These are phyloP conservation scores for Drosophila recens DNA, from an alignment of 2,888 invertebrate genomes.

Conservation along the genomic window DNA sequence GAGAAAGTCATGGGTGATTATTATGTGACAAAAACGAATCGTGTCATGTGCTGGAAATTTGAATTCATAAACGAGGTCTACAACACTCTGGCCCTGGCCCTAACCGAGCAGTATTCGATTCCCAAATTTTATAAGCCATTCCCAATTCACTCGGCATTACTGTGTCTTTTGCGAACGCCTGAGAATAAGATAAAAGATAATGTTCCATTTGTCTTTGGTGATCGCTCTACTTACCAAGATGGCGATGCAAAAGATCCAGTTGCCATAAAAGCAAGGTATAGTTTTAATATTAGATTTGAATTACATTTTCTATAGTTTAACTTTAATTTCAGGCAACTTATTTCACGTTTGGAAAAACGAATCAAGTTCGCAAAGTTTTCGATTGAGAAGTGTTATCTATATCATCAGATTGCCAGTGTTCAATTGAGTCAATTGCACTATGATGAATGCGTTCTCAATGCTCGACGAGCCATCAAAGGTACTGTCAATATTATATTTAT, in stretches of 20 bases:
- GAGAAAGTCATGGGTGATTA: conserved; percentile 82
- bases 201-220: conserved; percentile 77
- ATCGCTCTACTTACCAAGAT: conserved; percentile 80
- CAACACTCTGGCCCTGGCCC: conserved; percentile 78
- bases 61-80: conserved; percentile 83
- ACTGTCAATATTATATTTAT: not conserved
- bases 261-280: conserved; percentile 32
- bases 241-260: conserved; percentile 63
- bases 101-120: conserved; percentile 68
- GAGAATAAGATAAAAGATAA: conserved; percentile 70
- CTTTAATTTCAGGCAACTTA: conserved; percentile 53
- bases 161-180: conserved; percentile 62
- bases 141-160: conserved; percentile 28
- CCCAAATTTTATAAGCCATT: not conserved
- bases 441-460: conserved; percentile 74
- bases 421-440: conserved; percentile 71
- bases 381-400: conserved; percentile 80
- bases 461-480: conserved; percentile 75
- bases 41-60: conserved; percentile 84
- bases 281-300: not conserved
- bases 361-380: conserved; percentile 75
- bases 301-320: not conserved
- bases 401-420: conserved; percentile 73
- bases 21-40: conserved; percentile 79
- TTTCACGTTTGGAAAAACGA: conserved; percentile 74